phyloP scores from a whole-genome alignment of 2,797 vertebrate genomes.

The Myotis vivesi region DNA sequence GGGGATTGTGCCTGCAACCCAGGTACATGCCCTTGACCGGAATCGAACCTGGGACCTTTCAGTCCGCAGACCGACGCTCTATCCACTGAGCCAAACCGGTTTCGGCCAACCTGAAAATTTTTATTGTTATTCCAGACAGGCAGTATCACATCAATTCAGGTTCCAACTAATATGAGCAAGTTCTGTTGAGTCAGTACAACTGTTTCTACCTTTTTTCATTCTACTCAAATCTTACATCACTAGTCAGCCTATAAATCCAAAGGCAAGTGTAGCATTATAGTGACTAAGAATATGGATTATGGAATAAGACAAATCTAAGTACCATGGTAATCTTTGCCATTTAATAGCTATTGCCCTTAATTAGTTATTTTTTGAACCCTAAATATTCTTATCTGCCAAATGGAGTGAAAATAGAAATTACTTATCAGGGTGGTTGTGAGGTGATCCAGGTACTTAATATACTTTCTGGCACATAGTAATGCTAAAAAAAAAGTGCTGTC shows the following conservation, averaged over 20 bases:
- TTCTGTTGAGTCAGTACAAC: neutral
- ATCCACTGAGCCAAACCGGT: too few species aligned
- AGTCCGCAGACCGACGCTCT: too few species aligned
- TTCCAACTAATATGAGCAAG: neutral
- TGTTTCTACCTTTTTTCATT: neutral
- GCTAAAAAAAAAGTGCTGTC: neutral
- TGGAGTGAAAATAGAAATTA: conserved; percentile 17
- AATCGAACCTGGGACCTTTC: too few species aligned
- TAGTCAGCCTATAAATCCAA: conserved; percentile 11
- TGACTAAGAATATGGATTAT: neutral
- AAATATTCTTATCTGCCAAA: conserved; percentile 15
- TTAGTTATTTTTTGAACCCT: conserved; percentile 1
- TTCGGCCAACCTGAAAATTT: conserved; percentile 36
- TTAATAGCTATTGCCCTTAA: neutral
- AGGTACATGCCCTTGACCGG: too few species aligned
- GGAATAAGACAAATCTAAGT: neutral
- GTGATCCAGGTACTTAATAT: neutral
- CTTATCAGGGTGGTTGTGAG: neutral
- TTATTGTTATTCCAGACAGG: conserved; percentile 12
- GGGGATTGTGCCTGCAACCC: too few species aligned
- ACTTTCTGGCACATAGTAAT: neutral
- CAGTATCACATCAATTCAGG: neutral
- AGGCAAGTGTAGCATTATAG: neutral
- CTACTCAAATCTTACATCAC: neutral
- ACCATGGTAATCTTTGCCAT: neutral